A percentile compares a stretch with the other conserved stretches of the same genome.
Evolutionary conservation across 2,888 invertebrate species (phyloP).

Genomic region (Gastracanthus pulcherrimus): DNA sequence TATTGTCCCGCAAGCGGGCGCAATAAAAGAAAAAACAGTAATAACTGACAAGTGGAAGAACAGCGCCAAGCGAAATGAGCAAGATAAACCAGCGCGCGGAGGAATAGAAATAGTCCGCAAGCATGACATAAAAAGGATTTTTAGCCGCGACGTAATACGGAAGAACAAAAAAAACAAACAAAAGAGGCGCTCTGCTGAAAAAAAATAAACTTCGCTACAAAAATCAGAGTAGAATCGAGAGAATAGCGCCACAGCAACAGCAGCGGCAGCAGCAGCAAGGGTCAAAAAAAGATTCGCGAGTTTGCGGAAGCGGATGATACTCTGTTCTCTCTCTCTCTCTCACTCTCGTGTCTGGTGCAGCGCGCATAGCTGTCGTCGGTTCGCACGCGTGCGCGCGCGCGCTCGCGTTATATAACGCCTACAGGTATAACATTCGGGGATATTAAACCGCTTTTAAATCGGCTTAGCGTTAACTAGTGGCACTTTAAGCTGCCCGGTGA

Average conservation of each 20-base stretch:
- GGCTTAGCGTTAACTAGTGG: slow-evolving; percentile 78
- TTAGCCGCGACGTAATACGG: not conserved
- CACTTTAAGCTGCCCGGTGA: slow-evolving; percentile 78
- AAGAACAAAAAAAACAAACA: not conserved
- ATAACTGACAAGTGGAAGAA: slow-evolving; percentile 25
- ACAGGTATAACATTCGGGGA: slow-evolving; percentile 74
- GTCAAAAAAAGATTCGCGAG: slow-evolving; percentile 44
- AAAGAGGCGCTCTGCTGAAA: not conserved
- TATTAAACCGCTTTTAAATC: slow-evolving; percentile 78
- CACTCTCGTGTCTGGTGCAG: slow-evolving; percentile 16
- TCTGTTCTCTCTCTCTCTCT: slow-evolving; percentile 39
- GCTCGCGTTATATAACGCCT: slow-evolving; percentile 42
- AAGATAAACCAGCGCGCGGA: slow-evolving; percentile 17
- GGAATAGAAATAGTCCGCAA: slow-evolving; percentile 4
- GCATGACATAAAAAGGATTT: slow-evolving; percentile 21
- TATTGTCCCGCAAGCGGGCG: not conserved
- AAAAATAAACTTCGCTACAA: not conserved
- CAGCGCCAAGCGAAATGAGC: not conserved
- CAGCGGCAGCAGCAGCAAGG: not conserved
- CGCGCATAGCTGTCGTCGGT: not conserved
- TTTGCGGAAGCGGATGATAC: slow-evolving; percentile 55
- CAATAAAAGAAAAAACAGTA: slow-evolving; percentile 1
- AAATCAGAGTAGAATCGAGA: slow-evolving; percentile 12
- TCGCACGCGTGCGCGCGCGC: not conserved
- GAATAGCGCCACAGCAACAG: not conserved